Conservation (phyloP, 1,140 invertebrate genomes). For the Gyrodactylus salaris region DNA sequence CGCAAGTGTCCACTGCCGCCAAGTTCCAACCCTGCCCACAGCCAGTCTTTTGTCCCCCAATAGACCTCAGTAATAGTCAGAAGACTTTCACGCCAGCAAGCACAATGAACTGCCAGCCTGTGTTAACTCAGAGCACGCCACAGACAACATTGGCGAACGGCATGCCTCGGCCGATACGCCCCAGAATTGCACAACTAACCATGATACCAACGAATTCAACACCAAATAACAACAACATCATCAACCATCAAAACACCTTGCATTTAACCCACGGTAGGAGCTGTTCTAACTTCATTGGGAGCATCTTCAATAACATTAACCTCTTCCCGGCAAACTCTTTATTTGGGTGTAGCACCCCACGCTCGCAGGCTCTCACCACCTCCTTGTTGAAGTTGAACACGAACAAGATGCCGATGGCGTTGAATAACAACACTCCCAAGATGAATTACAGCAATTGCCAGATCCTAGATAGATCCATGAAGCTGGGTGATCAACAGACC, state of each 20-base stretch:
- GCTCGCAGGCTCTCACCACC: not conserved
- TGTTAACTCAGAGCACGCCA: not conserved
- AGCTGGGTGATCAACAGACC: not conserved
- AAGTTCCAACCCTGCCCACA: no score
- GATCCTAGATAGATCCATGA: not conserved
- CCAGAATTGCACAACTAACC: not conserved
- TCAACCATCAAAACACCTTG: not conserved
- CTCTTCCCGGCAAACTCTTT: not conserved
- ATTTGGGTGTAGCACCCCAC: not conserved
- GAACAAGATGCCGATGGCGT: not conserved
- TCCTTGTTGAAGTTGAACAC: not conserved
- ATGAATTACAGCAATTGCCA: not conserved
- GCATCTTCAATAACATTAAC: not conserved
- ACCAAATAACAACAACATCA: not conserved
- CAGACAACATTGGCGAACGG: not conserved
- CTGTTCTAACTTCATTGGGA: not conserved
- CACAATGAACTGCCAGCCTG: no score
- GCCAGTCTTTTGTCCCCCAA: no score
- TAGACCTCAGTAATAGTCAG: no score
- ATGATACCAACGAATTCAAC: not conserved
- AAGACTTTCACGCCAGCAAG: no score
- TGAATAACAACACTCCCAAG: not conserved
- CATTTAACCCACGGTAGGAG: no score
- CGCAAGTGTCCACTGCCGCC: no score
- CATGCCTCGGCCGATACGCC: not conserved